Conservation (phyloP, 2,797 vertebrate species). For the Benthosema pterotum region DNA sequence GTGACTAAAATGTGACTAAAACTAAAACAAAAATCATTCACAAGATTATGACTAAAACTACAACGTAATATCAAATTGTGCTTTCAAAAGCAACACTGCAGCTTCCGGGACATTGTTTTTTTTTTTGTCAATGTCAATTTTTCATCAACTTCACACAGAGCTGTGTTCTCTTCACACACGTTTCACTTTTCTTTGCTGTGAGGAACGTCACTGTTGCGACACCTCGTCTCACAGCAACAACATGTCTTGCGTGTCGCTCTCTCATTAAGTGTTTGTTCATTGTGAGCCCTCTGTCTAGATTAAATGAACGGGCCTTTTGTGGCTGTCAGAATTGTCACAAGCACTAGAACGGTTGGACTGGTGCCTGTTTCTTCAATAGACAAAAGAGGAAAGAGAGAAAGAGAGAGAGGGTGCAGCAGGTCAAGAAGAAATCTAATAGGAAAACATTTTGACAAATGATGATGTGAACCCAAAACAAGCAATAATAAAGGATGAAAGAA, state of each 20-base stretch:
- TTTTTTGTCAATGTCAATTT: too few relatives aligned
- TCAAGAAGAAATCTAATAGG: conserved; percentile 32
- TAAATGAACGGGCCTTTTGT: neutral
- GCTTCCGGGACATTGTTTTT: too few relatives aligned
- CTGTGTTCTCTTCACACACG: too few relatives aligned
- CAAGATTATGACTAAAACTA: too few relatives aligned
- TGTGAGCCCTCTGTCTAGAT: neutral
- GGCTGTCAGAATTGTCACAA: neutral
- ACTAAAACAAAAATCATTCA: too few relatives aligned
- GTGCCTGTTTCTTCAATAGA: conserved; percentile 11
- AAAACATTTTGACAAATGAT: conserved; percentile 33
- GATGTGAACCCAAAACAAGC: conserved; percentile 45
- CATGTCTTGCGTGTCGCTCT: neutral
- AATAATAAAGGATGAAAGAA: conserved; percentile 37
- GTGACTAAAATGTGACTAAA: too few relatives aligned
- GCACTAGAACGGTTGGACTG: neutral
- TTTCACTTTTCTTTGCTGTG: too few relatives aligned
- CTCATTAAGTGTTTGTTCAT: neutral
- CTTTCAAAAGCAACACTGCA: too few relatives aligned
- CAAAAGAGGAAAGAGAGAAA: conserved; percentile 10
- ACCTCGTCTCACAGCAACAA: too few relatives aligned
- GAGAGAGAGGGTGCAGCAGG: neutral
- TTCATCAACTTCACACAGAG: too few relatives aligned
- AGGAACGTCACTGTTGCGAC: too few relatives aligned
- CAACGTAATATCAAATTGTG: too few relatives aligned